These are phyloP conservation scores for Ophiodon elongatus DNA, from an alignment of 2,113 vertebrate species.

Conservation along the genomic window DNA sequence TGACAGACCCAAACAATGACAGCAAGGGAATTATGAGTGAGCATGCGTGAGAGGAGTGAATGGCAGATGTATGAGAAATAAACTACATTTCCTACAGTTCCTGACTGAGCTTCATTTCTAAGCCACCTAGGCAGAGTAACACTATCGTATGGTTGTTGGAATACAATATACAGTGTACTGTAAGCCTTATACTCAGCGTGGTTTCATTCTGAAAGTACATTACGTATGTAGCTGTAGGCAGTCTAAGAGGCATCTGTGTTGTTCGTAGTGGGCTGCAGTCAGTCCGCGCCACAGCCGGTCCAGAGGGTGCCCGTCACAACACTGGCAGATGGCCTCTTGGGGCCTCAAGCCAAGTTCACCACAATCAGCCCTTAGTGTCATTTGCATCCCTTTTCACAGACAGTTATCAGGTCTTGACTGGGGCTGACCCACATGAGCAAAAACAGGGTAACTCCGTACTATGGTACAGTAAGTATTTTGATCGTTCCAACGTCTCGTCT, in stretches of 20 bases:
- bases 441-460: background rate
- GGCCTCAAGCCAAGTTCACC: slow-evolving; percentile 46
- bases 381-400: slow-evolving; percentile 44
- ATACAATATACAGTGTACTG: background rate
- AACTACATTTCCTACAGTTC: background rate
- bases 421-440: background rate
- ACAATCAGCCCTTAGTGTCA: slow-evolving; percentile 62
- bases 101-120: background rate
- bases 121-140: background rate
- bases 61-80: background rate
- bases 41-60: background rate
- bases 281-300: slow-evolving; percentile 39
- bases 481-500: background rate
- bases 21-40: background rate
- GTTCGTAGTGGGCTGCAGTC: slow-evolving; percentile 40
- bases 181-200: slow-evolving; percentile 20
- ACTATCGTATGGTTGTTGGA: background rate
- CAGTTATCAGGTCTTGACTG: background rate
- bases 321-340: slow-evolving; percentile 68
- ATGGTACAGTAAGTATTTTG: background rate
- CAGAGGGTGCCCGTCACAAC: slow-evolving; percentile 62
- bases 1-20: background rate
- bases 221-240: slow-evolving; percentile 20
- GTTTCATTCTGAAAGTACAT: slow-evolving; percentile 43
- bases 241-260: slow-evolving; percentile 60